Conservation (phyloP, 2,797 vertebrate species). For the Merluccius polli region DNA sequence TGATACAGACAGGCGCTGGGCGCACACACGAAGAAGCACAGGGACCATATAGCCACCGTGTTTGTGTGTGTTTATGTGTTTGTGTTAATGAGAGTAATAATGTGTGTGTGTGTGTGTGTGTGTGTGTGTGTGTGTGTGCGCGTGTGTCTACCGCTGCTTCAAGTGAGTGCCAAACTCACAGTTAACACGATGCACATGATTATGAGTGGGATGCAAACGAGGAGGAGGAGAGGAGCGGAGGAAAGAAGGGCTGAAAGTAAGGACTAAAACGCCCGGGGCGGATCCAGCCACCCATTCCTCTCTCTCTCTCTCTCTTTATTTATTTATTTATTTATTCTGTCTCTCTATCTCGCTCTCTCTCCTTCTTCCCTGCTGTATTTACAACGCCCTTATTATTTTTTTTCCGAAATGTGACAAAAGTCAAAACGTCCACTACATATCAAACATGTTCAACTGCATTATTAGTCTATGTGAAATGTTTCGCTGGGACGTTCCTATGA, state of each 20-base stretch:
- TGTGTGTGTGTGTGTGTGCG: not conserved
- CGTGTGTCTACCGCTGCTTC: not conserved
- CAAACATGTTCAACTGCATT: slow-evolving; percentile 35
- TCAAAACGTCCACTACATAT: slow-evolving; percentile 18
- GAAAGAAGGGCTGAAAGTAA: not conserved
- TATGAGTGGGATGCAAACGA: slow-evolving; percentile 28
- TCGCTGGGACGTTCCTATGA: slow-evolving; percentile 80
- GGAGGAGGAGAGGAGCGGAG: slow-evolving; percentile 35
- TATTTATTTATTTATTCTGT: not conserved
- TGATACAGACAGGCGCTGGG: slow-evolving; percentile 35
- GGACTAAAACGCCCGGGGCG: slow-evolving; percentile 65
- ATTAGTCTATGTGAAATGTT: slow-evolving; percentile 66
- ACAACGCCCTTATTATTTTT: slow-evolving; percentile 63
- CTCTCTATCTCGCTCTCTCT: slow-evolving; percentile 14
- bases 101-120: not conserved
- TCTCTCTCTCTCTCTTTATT: slow-evolving; percentile 33
- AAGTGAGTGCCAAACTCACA: not conserved
- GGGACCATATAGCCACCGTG: slow-evolving; percentile 41
- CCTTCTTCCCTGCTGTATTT: slow-evolving; percentile 52
- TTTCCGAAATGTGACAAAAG: not conserved
- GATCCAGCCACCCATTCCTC: slow-evolving; percentile 81
- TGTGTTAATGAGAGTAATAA: slow-evolving; percentile 48
- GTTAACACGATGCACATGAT: slow-evolving; percentile 35
- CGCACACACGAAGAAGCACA: slow-evolving; percentile 55
- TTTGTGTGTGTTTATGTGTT: slow-evolving; percentile 49